Evolutionary conservation across 2,113 vertebrate species (phyloP).

Genomic region (Ctenodactylus gundi): DNA sequence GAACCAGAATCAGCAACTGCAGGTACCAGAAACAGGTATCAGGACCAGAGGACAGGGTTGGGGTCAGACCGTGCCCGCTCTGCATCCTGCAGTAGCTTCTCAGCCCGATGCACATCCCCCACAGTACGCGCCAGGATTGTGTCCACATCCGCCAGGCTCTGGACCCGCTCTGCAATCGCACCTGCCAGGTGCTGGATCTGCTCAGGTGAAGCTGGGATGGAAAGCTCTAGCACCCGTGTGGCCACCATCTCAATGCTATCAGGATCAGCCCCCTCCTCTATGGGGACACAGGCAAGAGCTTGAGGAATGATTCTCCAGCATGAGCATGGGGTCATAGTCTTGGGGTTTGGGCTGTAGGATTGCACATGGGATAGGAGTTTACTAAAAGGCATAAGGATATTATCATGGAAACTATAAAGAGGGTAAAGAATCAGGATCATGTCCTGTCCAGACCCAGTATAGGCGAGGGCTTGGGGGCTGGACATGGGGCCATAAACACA

Average conservation of each 20-base stretch:
- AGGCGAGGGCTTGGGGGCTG: not conserved
- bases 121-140: conserved; percentile 92
- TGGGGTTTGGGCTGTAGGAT: not conserved
- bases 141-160: conserved; percentile 94
- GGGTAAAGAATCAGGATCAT: not conserved
- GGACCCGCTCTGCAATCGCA: conserved; percentile 94
- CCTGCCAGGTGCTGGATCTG: conserved; percentile 93
- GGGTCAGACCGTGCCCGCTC: conserved; percentile 88
- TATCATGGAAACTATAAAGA: not conserved
- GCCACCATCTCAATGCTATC: conserved; percentile 96
- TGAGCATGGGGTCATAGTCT: not conserved
- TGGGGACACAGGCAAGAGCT: conserved; percentile 49
- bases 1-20: conserved; percentile 46
- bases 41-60: not conserved
- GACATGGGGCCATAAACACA: not conserved
- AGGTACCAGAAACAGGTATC: not conserved
- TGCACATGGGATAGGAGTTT: not conserved
- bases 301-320: conserved; percentile 23
- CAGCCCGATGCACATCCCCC: conserved; percentile 89
- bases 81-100: conserved; percentile 91
- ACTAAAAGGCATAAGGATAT: conserved; percentile 1
- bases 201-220: conserved; percentile 93
- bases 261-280: conserved; percentile 97
- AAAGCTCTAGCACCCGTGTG: conserved; percentile 92
- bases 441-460: not conserved